Percentiles rank a stretch among this genome's conserved stretches.
phyloP scores from a whole-genome alignment of 2,113 vertebrate genomes.

The Notarius lentiginosus region DNA sequence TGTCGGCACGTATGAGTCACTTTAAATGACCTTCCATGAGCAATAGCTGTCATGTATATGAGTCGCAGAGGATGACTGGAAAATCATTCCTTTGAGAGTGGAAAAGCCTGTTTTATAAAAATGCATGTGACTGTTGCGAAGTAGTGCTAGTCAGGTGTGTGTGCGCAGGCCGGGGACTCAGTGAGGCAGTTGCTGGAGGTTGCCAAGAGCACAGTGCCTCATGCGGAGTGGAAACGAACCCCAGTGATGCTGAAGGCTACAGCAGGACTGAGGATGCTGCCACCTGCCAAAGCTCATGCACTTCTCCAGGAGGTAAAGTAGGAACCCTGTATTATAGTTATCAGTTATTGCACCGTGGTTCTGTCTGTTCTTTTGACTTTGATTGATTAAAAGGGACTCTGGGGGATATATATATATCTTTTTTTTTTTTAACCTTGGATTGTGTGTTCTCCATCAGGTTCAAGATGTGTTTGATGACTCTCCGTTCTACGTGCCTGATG shows the following conservation, averaged over 20 bases:
- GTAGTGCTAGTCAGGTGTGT: not conserved
- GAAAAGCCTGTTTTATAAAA: not conserved
- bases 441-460: constrained; percentile 71
- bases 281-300: constrained; percentile 81
- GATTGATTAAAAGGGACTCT: not conserved
- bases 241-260: constrained; percentile 91
- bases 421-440: not conserved
- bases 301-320: constrained; percentile 81
- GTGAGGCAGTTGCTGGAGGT: constrained; percentile 81
- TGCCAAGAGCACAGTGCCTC: constrained; percentile 83
- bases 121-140: not conserved
- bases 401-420: not conserved
- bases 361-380: not conserved
- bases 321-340: not conserved
- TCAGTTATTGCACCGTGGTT: not conserved
- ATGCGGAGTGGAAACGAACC: constrained; percentile 84
- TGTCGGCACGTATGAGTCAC: constrained; percentile 4
- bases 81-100: not conserved
- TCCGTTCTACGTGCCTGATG: constrained; percentile 86
- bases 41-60: not conserved
- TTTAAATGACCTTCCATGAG: not conserved
- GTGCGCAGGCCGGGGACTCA: constrained; percentile 74
- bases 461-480: constrained; percentile 86
- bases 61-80: not conserved
- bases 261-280: constrained; percentile 86